Evolutionary conservation across 2,113 vertebrate genomes (phyloP).

Genomic region (Dolichallabes microphthalmus): DNA sequence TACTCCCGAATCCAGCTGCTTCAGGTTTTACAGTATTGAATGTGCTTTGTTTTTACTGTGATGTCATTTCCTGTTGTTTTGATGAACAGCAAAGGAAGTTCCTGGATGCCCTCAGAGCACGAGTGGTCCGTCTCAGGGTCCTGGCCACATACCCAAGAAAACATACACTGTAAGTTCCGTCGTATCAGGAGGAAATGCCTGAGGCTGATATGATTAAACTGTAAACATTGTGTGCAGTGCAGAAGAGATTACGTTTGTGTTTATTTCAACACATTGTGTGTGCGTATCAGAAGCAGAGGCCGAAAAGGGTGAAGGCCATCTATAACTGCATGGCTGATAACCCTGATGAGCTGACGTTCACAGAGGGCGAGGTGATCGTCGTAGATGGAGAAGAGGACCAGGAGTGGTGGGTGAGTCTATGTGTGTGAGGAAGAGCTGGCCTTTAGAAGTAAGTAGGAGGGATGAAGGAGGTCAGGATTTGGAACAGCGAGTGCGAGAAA

Average conservation of each 20-base stretch:
- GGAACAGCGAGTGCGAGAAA: not conserved
- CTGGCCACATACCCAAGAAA: slow-evolving; percentile 89
- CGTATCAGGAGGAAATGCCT: slow-evolving; percentile 62
- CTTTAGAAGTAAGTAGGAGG: slow-evolving; percentile 8
- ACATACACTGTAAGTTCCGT: slow-evolving; percentile 82
- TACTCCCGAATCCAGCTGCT: not conserved
- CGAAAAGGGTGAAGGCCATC: slow-evolving; percentile 93
- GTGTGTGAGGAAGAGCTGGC: not conserved
- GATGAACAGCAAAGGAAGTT: slow-evolving; percentile 72
- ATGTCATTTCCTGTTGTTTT: slow-evolving; percentile 66
- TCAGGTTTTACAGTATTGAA: not conserved
- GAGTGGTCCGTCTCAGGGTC: slow-evolving; percentile 75
- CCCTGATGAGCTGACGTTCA: slow-evolving; percentile 94
- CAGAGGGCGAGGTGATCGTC: slow-evolving; percentile 93
- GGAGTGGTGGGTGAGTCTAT: slow-evolving; percentile 98
- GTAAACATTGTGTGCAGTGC: not conserved
- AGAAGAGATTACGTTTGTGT: not conserved
- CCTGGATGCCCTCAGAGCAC: slow-evolving; percentile 77
- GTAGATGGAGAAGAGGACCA: slow-evolving; percentile 98
- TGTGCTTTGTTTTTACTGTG: slow-evolving; percentile 44
- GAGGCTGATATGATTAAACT: not conserved
- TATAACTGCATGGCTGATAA: slow-evolving; percentile 97
- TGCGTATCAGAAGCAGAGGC: slow-evolving; percentile 81
- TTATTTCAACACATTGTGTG: not conserved
- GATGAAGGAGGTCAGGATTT: slow-evolving; percentile 16